Evolutionary conservation across 1,140 invertebrate genomes (phyloP), one percentile per base, ranked within the genome.

Genomic region (Pseudomyrmex pallidus): DNA sequence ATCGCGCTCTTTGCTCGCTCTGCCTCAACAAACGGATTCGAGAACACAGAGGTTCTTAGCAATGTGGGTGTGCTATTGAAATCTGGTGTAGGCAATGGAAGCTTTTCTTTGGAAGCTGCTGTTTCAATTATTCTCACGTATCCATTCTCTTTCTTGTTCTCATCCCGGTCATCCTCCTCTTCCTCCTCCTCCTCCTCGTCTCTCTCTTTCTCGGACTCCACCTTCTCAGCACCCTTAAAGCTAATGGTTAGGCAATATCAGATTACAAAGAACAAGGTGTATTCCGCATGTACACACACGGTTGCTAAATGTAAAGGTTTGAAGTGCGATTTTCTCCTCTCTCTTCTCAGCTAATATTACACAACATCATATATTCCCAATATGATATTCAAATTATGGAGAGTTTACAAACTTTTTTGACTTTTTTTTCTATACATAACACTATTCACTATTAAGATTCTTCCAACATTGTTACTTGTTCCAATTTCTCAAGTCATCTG

Each of bases 21-120:
- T n/a, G 97, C 98, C 92, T 97, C 96, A n/a, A 96, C 95, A 93
- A 97, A 99, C 13, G 97, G 98, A 95, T 98, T 99, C 35, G 95
- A 96, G 93, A 99, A 99, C 3, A 99, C 98, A 2, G 96, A 97
- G 72, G 95, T 95, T 88, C 94, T 94, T 54, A 93, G 93, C 48
- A 93, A 83, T 2, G 89, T 91, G 4, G 93, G 92, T 77, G 90
- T 87, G 50, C 91, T 91, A 83, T 94, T 93, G 85, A 95, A 95
- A 62, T 94, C 94, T 12, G 95, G 95, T 17, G 93, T 94, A 0
- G 95, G 95, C 89, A 95, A 93, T 94, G 93, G 93, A 94, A 94
- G 93, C 84, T 94, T 94, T 25, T 92, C 89, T 88, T 89, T 92
- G 91, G 92, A 93, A 93, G 92, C 84, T 85, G 92, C 76, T 83